Evolutionary conservation across 1,140 invertebrate species (phyloP).

Genomic region (Olivierus martensii): DNA sequence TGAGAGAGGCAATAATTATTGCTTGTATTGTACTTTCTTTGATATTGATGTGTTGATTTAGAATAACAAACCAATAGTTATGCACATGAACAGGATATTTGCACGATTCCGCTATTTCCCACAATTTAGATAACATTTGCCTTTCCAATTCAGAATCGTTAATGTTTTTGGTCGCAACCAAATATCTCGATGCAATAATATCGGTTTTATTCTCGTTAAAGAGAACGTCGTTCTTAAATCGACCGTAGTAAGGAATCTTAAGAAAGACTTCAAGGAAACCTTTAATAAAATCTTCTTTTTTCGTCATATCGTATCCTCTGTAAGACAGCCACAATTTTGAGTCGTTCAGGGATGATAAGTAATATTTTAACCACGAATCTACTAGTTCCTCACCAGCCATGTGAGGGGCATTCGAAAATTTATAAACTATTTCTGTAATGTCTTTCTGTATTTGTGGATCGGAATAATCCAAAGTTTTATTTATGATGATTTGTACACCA

Average conservation of each 20-base stretch:
- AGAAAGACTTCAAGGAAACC: conserved; percentile 47
- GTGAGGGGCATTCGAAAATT: conserved; percentile 66
- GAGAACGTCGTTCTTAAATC: conserved; percentile 63
- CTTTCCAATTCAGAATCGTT: conserved; percentile 78
- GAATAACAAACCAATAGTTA: conserved; percentile 87
- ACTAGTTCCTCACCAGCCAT: conserved; percentile 58
- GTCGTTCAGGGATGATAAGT: conserved; percentile 56
- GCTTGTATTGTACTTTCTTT: conserved; percentile 82
- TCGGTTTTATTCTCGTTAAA: conserved; percentile 57
- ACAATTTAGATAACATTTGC: conserved; percentile 66
- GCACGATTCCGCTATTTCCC: conserved; percentile 59
- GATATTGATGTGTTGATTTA: conserved; percentile 86
- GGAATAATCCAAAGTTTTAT: conserved; percentile 69
- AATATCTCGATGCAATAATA: conserved; percentile 66
- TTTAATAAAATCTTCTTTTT: conserved; percentile 55
- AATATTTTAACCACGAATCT: conserved; percentile 78
- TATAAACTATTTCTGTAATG: conserved; percentile 60
- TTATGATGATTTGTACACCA: conserved; percentile 70
- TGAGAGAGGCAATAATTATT: conserved; percentile 81
- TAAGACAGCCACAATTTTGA: conserved; percentile 46
- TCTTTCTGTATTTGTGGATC: conserved; percentile 56
- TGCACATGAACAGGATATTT: conserved; percentile 73
- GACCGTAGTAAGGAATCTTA: conserved; percentile 33
- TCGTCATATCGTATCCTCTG: conserved; percentile 53
- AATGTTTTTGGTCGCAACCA: conserved; percentile 79